Base-by-base conservation (phyloP, 2,888 invertebrate species). In the Chirona hameri region DNA sequence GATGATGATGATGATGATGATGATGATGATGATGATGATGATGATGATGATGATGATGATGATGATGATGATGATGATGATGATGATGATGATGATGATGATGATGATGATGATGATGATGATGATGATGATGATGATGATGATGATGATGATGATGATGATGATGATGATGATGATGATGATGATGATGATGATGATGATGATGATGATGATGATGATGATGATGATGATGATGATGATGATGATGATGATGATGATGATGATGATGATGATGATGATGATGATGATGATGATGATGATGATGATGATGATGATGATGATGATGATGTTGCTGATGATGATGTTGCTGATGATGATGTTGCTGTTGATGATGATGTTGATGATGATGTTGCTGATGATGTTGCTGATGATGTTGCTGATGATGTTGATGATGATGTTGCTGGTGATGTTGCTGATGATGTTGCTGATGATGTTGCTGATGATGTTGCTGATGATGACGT, bases 1-100 rank as follows among this genome's bases (percentile, higher is more conserved):
- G 65, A 65, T 65, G 65, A 65, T 65, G 65, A 65, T n/a, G 65
- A 65, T 65, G 65, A 65, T 65, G 65, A 65, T 65, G 65, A 65
- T 65, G 65, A 65, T 65, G 65, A 65, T 65, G 65, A 65, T 65
- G n/a, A 65, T 65, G 65, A 65, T 65, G 65, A 65, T 65, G 65
- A 65, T 65, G 65, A 65, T 65, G 65, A 65, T 65, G 65, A 65
- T 65, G 65, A n/a, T n/a, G n/a, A n/a, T n/a, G n/a, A n/a, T 65
- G 21, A 65, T 65, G 21, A 65, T 65, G 21, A 65, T 65, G n/a
- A 65, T 65, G 65, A 65, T n/a, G n/a, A 65, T 65, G 65, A 65
- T n/a, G n/a, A 65, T 65, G n/a, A 65, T 65, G 65, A 65, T n/a
- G n/a, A 65, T 65, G 65, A 65, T n/a, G n/a, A 65, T 65, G 65